Evolutionary conservation across 2,113 vertebrate genomes (phyloP), one percentile per base, ranked within the genome.

Genomic region (Gopherus evgoodei): DNA sequence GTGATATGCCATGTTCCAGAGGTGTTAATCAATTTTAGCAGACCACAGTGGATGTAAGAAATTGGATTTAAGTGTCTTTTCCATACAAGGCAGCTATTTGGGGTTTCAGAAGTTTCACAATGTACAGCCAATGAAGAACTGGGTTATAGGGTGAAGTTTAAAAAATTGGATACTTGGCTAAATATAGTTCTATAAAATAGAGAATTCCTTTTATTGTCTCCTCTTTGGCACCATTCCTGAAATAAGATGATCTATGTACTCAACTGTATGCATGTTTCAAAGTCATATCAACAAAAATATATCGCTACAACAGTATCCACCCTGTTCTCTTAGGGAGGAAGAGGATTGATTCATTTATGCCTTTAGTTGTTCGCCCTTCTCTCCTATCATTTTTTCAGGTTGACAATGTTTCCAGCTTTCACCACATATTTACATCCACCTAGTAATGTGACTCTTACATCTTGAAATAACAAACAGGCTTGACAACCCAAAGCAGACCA

Each of bases 381-480:
- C 2, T 52, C 59, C 50, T 57, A 54, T 42, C 53, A 35, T 27
- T 16, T 86, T 85, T 89, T 75, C 54, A 79, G 16, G 16, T 14
- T 22, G 17, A 29, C n/a, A 84, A 21, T 50, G 31, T 7, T 35
- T 42, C 27, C 80, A 52, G 35, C 69, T 31, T 87, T 89, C 59
- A 83, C 29, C 53, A 84, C 88, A 87, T 42, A 59, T 86, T 90
- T 93, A 82, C 82, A 91, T 94, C 84, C 86, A 53, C 80, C 95
- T 83, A 16, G 31, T 86, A 59, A 87, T 54, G 52, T 65, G 89
- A 89, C 81, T 90, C 49, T 47, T 89, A 88, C 29, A 82, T 89
- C 87, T 56, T 87, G n/a, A 85, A 88, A 87, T 92, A 84, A 90
- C 59, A 85, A 82, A 95, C 54, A 79, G 13, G 79, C 38, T 90